phyloP scores from a whole-genome alignment of 2,888 invertebrate species.

The Hirtodrosophila trivittata region DNA sequence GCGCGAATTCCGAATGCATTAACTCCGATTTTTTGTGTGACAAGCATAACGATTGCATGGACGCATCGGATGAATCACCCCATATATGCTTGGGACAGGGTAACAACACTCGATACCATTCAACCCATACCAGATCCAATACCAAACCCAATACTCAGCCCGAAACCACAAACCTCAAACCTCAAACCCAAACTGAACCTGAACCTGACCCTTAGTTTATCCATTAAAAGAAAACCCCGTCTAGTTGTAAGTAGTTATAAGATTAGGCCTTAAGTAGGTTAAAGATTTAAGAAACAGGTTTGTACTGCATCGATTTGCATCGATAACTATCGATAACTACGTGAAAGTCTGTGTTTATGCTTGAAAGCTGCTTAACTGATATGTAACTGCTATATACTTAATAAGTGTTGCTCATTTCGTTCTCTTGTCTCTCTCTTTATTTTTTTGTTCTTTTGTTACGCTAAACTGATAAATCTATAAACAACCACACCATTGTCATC shows the following conservation, averaged over 20 bases:
- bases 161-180: constrained; percentile 8
- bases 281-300: constrained; percentile 32
- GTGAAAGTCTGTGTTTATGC: constrained; percentile 19
- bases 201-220: not conserved
- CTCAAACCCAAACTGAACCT: constrained; percentile 6
- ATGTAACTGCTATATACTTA: constrained; percentile 8
- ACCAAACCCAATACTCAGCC: not conserved
- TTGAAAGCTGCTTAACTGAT: constrained; percentile 13
- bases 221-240: not conserved
- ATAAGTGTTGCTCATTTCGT: constrained; percentile 43
- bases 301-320: constrained; percentile 21
- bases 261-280: constrained; percentile 12
- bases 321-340: not conserved
- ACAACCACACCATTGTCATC: constrained; percentile 5
- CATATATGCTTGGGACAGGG: constrained; percentile 76
- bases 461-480: constrained; percentile 16
- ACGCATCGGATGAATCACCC: constrained; percentile 86
- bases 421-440: constrained; percentile 47
- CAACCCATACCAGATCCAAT: not conserved
- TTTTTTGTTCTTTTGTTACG: constrained; percentile 39
- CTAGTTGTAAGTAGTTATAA: constrained; percentile 24
- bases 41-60: constrained; percentile 85
- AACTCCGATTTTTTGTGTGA: constrained; percentile 86
- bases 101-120: constrained; percentile 56
- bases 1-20: constrained; percentile 87